Evolutionary conservation across 2,797 vertebrate genomes (phyloP), one percentile per base, ranked within the genome.

Genomic region (Threskiornis aethiopicus): DNA sequence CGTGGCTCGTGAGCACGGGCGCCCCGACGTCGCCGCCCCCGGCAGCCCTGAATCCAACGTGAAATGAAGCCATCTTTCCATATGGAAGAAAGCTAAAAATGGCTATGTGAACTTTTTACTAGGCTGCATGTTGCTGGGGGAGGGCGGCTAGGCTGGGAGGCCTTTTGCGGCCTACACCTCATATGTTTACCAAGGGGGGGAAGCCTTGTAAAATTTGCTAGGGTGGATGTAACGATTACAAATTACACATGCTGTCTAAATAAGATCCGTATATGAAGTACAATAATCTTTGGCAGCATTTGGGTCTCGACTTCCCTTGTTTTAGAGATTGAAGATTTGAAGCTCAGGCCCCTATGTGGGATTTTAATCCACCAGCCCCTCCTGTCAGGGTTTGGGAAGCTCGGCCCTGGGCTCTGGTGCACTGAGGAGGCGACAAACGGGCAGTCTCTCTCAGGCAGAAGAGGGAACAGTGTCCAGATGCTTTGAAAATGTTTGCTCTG

Each of bases 1-100:
- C 4, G 6, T 0, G 1, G 54, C 42, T 70, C 2, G 0, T 17
- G 17, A 77, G 52, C 55, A 19, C 0, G 6, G 61, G 16, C 4
- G 1, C 28, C 28, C 29, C 73, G 11, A 4, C 5, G 4, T 42
- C 13, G 3, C 70, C 19, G 22, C 52, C 26, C 20, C 46, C 13
- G 6, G 71, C 75, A 92, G 71, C 66, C 62, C 37, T 35, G 73
- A 69, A 31, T 51, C 73, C 47, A 47, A 28, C 1, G 3, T 42
- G 65, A 83, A 57, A 72, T 70, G 11, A 72, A 66, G 29, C 58
- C 18, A 4, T 24, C 54, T 64, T 95, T 78, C 70, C 65, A 65
- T 42, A 29, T 19, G 52, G 62, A 41, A 52, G 65, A 85, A 39
- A 33, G 28, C 41, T 78, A 73, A 91, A 93, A 64, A 81, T 15